Base-by-base conservation (phyloP, 2,797 vertebrate species). In the Peromyscus aztecus region DNA sequence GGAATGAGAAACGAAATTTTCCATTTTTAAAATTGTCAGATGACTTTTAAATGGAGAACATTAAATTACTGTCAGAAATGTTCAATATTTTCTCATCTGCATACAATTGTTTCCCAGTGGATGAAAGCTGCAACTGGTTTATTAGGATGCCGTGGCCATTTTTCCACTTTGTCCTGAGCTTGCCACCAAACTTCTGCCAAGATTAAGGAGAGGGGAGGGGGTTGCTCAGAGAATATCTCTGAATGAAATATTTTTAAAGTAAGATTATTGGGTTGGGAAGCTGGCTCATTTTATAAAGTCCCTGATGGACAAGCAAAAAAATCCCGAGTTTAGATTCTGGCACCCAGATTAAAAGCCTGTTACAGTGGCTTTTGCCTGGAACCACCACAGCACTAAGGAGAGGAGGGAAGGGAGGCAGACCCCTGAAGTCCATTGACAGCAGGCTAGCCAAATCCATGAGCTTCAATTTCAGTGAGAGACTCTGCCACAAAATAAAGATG, bases 21-120 rank as follows among this genome's bases (percentile, higher is more conserved):
- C 86, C 85, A 75, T 97, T 94, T 96, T 97, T 96, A 94, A 96
- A 96, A 96, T n/a, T 89, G 52, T 93, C 95, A 96, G 93, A 94
- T 96, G 89, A 89, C 90, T 96, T 96, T 95, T 92, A 97, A 98
- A 89, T 89, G 55, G 61, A 27, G 87, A 93, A 95, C 86, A 85
- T 96, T 96, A 96, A 94, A 95, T 96, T 89, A 86, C 46, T 94
- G n/a, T 95, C 75, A 94, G 84, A 82, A 94, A 88, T 90, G 34
- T 94, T 84, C 82, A 90, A 23, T 96, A 96, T 94, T 94, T 97
- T 96, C 89, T 96, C 77, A 90, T 97, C 91, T 90, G n/a, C 52
- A 90, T 93, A 92, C 9, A 65, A 69, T 95, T 93, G 61, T 94
- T 96, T 97, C 92, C 92, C 76, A 24, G 57, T 52, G 85, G 81